A percentile compares a stretch with the other conserved stretches of the same genome.
Evolutionary conservation across 2,797 vertebrate species (phyloP).

Genomic region (Cyprinodon diabolis): DNA sequence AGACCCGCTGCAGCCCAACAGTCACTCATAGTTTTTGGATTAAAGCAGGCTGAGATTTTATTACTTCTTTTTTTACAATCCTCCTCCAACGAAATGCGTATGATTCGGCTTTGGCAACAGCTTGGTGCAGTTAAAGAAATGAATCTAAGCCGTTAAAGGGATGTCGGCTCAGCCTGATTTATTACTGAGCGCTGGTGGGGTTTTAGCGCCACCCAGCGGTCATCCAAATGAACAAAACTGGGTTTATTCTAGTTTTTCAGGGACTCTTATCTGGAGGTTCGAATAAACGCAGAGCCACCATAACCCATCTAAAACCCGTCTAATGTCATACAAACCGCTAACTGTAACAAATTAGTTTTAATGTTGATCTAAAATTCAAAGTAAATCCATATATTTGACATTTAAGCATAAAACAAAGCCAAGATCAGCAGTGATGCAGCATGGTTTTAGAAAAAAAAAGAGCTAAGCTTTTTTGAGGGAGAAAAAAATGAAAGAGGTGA

Average conservation of each 20-base stretch:
- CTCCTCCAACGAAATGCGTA: conserved; percentile 31
- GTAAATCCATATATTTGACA: conserved; percentile 1
- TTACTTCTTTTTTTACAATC: conserved; percentile 13
- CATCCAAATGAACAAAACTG: not conserved
- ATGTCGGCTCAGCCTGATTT: conserved; percentile 42
- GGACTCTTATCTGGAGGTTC: not conserved
- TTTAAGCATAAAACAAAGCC: not conserved
- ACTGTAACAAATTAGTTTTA: not conserved
- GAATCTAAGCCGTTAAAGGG: conserved; percentile 54
- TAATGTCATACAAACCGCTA: not conserved
- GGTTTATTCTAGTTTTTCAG: conserved; percentile 4
- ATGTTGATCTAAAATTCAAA: not conserved
- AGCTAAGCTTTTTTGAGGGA: not conserved
- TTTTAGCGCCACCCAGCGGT: conserved; percentile 67
- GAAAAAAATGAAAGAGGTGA: not conserved
- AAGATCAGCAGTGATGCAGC: not conserved
- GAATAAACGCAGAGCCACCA: not conserved
- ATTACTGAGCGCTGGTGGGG: conserved; percentile 26
- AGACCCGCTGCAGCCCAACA: conserved; percentile 39
- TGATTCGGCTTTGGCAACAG: conserved; percentile 41
- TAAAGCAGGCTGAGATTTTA: conserved; percentile 7
- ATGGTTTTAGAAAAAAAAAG: conserved; percentile 1
- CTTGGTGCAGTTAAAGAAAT: conserved; percentile 56
- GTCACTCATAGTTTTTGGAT: conserved; percentile 52
- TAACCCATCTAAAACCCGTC: not conserved